Evolutionary conservation across 2,113 vertebrate genomes (phyloP), one percentile per base, ranked within the genome.

Genomic region (Recurvirostra avosetta): DNA sequence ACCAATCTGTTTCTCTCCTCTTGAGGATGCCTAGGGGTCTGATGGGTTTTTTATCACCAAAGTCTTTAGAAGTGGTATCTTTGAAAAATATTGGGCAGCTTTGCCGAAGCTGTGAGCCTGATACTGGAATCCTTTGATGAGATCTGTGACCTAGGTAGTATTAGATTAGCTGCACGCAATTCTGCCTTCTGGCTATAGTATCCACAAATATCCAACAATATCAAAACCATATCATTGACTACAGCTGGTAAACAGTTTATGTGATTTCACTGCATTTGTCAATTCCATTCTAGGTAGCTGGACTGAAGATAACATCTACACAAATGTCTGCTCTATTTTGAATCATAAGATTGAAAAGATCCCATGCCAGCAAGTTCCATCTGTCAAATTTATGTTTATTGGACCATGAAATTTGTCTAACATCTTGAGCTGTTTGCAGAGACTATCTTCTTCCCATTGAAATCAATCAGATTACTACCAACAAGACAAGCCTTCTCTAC

Each of bases 321-420:
- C 12, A 87, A 94, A 82, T n/a, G 11, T n/a, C 77, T 78, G 53
- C 38, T 79, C 22, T 88, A 25, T 88, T 96, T 88, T 81, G 62
- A 90, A 65, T 76, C 40, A 41, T n/a, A 68, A 68, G 52, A 72
- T 49, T 77, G 40, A 78, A 90, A 82, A 85, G 36, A 65, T 86
- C 66, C 56, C 9, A 41, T 56, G 73, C 85, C 90, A 96, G 62
- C 20, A 72, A 94, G 62, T 68, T 87, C 90, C 70, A 90, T 94
- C 84, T 95, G 84, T 94, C 74, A 93, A 75, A 88, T 90, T 88
- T 79, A 25, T 49, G 25, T 49, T 85, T 87, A 81, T 76, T 82
- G 84, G 66, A 87, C 87, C 65, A 76, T 82, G 49, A 91, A 85
- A 94, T 93, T 85, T 91, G 30, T 81, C 32, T 70, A 75, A 88